Conservation (phyloP, 2,888 invertebrate genomes). For the Elysia crispata region DNA sequence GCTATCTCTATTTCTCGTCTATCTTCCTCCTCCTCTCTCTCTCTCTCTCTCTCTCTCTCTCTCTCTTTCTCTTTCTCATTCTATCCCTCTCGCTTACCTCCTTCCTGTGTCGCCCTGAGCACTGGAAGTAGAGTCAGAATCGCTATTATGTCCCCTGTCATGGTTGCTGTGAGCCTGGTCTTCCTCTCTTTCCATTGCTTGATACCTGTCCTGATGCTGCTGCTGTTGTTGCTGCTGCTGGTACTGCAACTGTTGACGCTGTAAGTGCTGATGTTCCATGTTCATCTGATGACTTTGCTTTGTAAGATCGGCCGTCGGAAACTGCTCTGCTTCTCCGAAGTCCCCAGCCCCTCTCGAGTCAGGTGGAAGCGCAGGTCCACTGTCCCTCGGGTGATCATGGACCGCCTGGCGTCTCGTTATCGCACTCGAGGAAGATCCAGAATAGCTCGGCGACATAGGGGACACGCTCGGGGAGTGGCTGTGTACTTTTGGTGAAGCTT, state of each 20-base stretch:
- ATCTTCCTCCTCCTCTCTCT: too few relatives aligned
- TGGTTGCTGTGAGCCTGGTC: not conserved
- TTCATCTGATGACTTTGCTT: too few relatives aligned
- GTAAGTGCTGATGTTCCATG: constrained; percentile 30
- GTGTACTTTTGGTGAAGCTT: too few relatives aligned
- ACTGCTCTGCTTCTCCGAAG: constrained; percentile 22
- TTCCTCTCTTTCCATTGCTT: not conserved
- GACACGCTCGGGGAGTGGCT: too few relatives aligned
- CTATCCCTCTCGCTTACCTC: constrained; percentile 13
- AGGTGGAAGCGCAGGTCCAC: not conserved
- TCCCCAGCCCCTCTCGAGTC: not conserved
- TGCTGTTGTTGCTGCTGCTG: constrained; percentile 10
- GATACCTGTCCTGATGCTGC: not conserved
- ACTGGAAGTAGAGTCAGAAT: constrained; percentile 36
- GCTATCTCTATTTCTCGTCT: too few relatives aligned
- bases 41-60: too few relatives aligned
- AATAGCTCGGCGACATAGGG: too few relatives aligned
- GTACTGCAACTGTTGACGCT: constrained; percentile 14
- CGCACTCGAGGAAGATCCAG: not conserved
- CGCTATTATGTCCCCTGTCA: constrained; percentile 39
- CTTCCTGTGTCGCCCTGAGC: constrained; percentile 26
- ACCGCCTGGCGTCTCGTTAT: not conserved
- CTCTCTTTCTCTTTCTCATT: too few relatives aligned
- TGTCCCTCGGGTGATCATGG: not conserved
- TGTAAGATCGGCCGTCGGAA: constrained; percentile 24